Conservation (phyloP, 2,888 invertebrate species). For the Lutraria lutraria region DNA sequence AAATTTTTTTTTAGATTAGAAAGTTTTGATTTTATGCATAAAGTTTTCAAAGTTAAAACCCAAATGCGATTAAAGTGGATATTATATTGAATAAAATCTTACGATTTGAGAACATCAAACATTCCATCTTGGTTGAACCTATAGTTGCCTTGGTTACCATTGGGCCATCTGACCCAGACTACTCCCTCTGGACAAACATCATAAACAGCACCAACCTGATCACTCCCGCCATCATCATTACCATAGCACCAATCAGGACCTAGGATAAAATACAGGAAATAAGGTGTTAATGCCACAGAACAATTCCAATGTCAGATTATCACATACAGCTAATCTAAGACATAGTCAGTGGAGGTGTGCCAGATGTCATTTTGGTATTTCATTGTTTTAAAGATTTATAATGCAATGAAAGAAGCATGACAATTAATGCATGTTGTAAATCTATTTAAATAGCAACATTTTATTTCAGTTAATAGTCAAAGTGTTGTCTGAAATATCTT, state of each 20-base stretch:
- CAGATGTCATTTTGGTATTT: too few species aligned
- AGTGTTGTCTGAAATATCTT: too few species aligned
- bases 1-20: not conserved
- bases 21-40: not conserved
- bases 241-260: constrained; percentile 58
- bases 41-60: not conserved
- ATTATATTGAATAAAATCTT: constrained; percentile 20
- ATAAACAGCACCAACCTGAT: constrained; percentile 53
- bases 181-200: constrained; percentile 17
- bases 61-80: not conserved
- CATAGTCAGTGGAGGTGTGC: too few species aligned
- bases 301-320: too few species aligned
- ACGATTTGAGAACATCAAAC: constrained; percentile 59
- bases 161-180: constrained; percentile 52
- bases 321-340: too few species aligned
- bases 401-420: too few species aligned
- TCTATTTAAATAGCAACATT: too few species aligned
- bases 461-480: too few species aligned
- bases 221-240: constrained; percentile 59
- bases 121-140: constrained; percentile 50
- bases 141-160: constrained; percentile 47
- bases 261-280: not conserved
- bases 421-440: too few species aligned
- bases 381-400: too few species aligned
- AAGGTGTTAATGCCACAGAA: too few species aligned